Evolutionary conservation across 2,113 vertebrate genomes (phyloP).

Genomic region (Nyctibius bracteatus): DNA sequence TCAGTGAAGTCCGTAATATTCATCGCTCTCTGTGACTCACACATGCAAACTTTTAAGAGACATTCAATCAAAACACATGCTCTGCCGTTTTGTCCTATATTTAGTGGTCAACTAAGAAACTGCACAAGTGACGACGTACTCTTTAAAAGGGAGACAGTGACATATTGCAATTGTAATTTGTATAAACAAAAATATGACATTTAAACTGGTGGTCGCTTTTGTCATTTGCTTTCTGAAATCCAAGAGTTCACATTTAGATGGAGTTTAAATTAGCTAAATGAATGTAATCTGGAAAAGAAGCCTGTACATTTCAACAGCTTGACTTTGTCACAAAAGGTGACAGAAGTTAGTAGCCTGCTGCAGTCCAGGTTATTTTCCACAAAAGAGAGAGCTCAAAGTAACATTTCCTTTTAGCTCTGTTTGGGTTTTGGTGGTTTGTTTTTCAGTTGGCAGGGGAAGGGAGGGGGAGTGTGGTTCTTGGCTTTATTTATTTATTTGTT

Average conservation of each 20-base stretch:
- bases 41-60: background rate
- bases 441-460: background rate
- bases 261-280: background rate
- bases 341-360: background rate
- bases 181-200: background rate
- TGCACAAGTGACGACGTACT: background rate
- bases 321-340: background rate
- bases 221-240: background rate
- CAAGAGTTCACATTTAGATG: background rate
- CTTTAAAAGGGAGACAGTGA: background rate
- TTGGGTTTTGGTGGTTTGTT: background rate
- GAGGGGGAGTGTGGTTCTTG: background rate
- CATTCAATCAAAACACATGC: background rate
- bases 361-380: background rate
- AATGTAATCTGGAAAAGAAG: background rate
- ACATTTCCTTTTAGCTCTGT: background rate
- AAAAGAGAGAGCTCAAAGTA: background rate
- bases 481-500: background rate
- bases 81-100: background rate
- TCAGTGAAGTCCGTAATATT: background rate
- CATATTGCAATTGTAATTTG: background rate
- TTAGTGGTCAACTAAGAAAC: background rate
- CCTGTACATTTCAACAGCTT: background rate
- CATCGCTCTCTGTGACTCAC: background rate
- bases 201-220: background rate